A percentile compares a stretch with the other conserved stretches of the same genome.
phyloP scores from a whole-genome alignment of 2,797 vertebrate genomes.

The Clarias fuscus region DNA sequence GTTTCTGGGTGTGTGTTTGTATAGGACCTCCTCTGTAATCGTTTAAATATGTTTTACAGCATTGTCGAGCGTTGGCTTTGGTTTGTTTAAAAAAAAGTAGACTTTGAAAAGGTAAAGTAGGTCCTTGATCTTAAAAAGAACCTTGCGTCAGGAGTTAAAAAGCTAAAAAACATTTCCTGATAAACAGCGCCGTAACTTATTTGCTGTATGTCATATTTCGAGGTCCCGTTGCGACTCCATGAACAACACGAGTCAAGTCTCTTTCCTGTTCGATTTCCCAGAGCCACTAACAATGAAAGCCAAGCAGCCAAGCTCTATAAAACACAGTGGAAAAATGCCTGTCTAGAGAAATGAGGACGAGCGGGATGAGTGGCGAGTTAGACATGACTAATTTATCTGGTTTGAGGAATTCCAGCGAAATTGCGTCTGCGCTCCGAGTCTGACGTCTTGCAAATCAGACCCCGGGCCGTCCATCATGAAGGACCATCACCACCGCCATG shows the following conservation, averaged over 20 bases:
- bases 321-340: constrained; percentile 11
- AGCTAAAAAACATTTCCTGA: neutral
- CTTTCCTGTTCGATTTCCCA: constrained; percentile 32
- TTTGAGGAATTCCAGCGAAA: constrained; percentile 31
- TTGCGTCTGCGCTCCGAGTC: constrained; percentile 32
- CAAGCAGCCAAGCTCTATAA: constrained; percentile 53
- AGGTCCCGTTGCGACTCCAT: neutral
- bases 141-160: neutral
- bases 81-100: neutral
- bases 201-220: neutral
- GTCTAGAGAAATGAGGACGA: constrained; percentile 24
- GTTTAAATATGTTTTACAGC: constrained; percentile 9
- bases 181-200: neutral
- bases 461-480: neutral
- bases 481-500: constrained; percentile 30
- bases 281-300: constrained; percentile 31
- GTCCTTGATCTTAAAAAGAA: constrained; percentile 5
- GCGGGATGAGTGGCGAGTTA: constrained; percentile 18
- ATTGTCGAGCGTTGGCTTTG: neutral
- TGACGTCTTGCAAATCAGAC: constrained; percentile 24
- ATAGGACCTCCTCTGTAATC: constrained; percentile 16
- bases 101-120: neutral
- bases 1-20: constrained; percentile 10
- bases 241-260: constrained; percentile 27
- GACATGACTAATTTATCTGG: constrained; percentile 50